Evolutionary conservation across 2,113 vertebrate species (phyloP).

Genomic region (Sinocyclocheilus grahami): DNA sequence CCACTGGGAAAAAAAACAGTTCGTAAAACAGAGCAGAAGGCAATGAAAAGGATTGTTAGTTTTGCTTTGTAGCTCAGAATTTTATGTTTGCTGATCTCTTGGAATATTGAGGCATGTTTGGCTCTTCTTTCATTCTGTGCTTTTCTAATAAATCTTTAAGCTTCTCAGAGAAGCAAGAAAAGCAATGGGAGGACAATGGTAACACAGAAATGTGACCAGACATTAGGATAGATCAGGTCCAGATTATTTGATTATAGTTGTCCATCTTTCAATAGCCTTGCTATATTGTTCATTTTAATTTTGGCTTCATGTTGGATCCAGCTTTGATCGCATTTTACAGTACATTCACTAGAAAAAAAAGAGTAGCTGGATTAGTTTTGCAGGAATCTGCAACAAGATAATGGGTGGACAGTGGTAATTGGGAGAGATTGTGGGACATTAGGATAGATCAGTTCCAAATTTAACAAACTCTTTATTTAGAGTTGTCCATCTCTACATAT

Average conservation of each 20-base stretch:
- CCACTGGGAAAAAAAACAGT: constrained; percentile 58
- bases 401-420: background rate
- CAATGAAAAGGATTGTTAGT: constrained; percentile 35
- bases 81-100: constrained; percentile 16
- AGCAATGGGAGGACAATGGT: background rate
- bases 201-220: background rate
- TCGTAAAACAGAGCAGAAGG: constrained; percentile 45
- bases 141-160: background rate
- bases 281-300: background rate
- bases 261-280: background rate
- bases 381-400: background rate
- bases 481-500: background rate
- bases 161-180: background rate
- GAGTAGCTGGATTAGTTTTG: background rate
- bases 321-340: background rate
- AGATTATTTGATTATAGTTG: constrained; percentile 12
- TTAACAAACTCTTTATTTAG: background rate
- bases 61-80: constrained; percentile 1
- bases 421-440: background rate
- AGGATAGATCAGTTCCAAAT: background rate
- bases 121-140: constrained; percentile 49
- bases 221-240: background rate
- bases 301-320: background rate
- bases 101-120: constrained; percentile 11
- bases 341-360: background rate